Evolutionary conservation across 2,888 invertebrate species (phyloP), one percentile per base, ranked within the genome.

Genomic region (Limenitis camilla): DNA sequence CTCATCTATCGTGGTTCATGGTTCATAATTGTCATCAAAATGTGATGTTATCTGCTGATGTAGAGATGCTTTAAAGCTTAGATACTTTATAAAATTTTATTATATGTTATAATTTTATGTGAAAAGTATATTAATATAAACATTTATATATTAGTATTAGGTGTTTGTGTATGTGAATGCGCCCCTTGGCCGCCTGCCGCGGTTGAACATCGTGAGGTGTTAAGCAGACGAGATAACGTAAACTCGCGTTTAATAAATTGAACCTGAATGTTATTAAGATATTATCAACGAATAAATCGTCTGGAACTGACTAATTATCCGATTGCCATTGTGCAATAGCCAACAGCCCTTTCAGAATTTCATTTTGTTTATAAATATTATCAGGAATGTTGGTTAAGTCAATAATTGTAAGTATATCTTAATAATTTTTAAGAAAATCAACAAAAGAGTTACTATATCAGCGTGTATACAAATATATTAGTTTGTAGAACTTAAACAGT

Each of bases 181-280:
- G 63, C 60, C 10, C 36, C 38, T 19, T 30, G 45, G 45, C 55
- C 55, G 52, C 52, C 55, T 46, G 52, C 42, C 55, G 55, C 30
- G 48, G 45, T 39, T 41, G 49, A 44, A 40, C 50, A 52, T 52
- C 43, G 78, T 76, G 72, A 75, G 76, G 78, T 78, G 80, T 74
- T 80, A 78, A 81, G 71, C 74, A 78, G 74, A 69, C 76, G 58
- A 59, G 61, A 60, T 60, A 62, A 61, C 58, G 76, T 72, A 73
- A 72, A 71, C 75, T 68, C 72, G 76, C 76, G 70, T 73, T 76
- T 74, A 74, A 78, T 78, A 73, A 73, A 78, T 74, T 72, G 68
- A 66, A 77, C 69, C 68, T 66, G 71, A 72, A 76, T 72, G 74
- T 77, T 74, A 80, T 78, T 78, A 74, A 74, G 72, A 76, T 77